Base-by-base conservation (phyloP, 2,113 vertebrate species). In the Paraplagusia blochii region DNA sequence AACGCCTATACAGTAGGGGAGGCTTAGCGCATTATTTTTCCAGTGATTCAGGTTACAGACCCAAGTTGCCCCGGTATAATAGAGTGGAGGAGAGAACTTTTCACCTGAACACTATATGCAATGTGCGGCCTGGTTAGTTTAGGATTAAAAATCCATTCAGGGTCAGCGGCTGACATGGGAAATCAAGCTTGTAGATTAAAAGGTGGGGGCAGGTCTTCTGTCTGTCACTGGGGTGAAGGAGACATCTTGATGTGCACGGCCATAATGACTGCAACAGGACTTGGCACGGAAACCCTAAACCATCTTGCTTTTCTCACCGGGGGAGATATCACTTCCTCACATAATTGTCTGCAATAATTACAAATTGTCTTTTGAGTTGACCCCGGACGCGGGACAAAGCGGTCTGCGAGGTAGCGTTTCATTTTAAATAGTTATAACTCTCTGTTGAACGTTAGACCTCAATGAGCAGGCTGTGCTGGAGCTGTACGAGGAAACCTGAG, bases 1-100 rank as follows among this genome's bases (percentile, higher is more conserved):
- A 91, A 90, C 73, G 81, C 92, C 91, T 92, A 91, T 92, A 91
- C 92, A 91, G 93, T 91, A 88, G 84, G 76, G 78, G 76, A 56
- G 85, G 87, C 86, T 90, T 74, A 77, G 82, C 11, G 19, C 88
- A 74, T 83, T 92, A 89, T 92, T 94, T 90, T 92, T 90, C 89
- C 90, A 82, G 82, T 91, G 94, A 93, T 93, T 96, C 90, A 67
- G 89, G 93, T 97, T 96, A 95, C 94, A 93, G 82, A 64, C 60
- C 72, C 65, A 84, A 90, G 90, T 85, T 69, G 75, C 72, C 83
- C 69, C 69, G 64, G 69, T 84, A 87, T 90, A 91, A 93, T 80
- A 87, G 87, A 53, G 44, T 40, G 84, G 85, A 82, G 82, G 90
- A 92, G 91, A 94, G 89, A 89, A 88, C 90, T 90, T 92, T 94